These are phyloP conservation scores for Cassiopea andromeda DNA, from an alignment of 30 jellyfish, hydroid and myxozoan genomes.

Conservation along the genomic window DNA sequence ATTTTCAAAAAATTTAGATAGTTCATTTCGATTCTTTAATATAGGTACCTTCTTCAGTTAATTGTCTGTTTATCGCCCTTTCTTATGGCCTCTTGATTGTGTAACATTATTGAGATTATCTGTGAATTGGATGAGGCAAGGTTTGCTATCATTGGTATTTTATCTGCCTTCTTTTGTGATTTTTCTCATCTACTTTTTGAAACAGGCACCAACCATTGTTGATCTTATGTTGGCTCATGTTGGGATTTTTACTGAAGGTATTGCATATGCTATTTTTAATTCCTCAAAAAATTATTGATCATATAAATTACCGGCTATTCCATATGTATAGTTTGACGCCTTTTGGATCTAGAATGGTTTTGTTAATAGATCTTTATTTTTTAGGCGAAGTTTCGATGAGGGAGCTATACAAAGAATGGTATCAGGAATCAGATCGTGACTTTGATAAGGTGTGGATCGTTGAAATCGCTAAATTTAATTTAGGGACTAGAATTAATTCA, in stretches of 20 bases:
- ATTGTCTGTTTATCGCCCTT: too few relatives aligned
- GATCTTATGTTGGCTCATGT: slow-evolving; percentile 87
- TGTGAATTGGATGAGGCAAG: too few relatives aligned
- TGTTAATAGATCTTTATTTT: neutral
- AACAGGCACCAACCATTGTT: slow-evolving; percentile 79
- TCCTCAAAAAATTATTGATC: too few relatives aligned
- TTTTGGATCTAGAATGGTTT: too few relatives aligned
- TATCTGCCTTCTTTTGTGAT: neutral
- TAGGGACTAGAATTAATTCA: too few relatives aligned
- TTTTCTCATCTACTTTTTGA: neutral
- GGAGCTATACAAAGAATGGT: slow-evolving; percentile 85
- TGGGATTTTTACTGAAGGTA: slow-evolving; percentile 88
- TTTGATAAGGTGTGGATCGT: slow-evolving; percentile 68
- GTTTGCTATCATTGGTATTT: neutral
- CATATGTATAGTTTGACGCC: too few relatives aligned
- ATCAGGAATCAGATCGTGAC: slow-evolving; percentile 75
- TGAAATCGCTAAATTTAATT: neutral
- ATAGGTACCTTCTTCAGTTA: too few relatives aligned
- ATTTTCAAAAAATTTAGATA: too few relatives aligned
- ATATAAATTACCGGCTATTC: too few relatives aligned
- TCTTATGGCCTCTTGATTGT: too few relatives aligned
- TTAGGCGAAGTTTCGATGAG: slow-evolving; percentile 53
- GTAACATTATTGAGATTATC: too few relatives aligned
- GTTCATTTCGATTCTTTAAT: too few relatives aligned
- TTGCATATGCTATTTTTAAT: neutral